phyloP scores from a whole-genome alignment of 2,888 invertebrate genomes.

The Leptinotarsa rubiginosa region DNA sequence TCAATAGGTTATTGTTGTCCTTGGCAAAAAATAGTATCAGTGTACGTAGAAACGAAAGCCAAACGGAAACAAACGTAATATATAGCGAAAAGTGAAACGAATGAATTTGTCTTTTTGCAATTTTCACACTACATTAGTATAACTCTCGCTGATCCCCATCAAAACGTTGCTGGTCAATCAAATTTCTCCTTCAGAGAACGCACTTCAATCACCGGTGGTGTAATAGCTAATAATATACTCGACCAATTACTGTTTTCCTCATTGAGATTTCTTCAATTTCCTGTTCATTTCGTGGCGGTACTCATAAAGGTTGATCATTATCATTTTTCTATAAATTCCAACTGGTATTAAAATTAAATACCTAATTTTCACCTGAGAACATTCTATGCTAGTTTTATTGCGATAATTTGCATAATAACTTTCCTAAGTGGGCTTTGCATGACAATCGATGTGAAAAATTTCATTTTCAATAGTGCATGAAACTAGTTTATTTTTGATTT shows the following conservation, averaged over 20 bases:
- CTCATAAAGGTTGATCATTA: constrained; percentile 13
- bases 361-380: neutral
- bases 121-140: neutral
- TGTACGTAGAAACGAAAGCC: neutral
- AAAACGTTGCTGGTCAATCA: constrained; percentile 1
- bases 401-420: neutral
- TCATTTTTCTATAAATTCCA: neutral
- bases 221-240: neutral
- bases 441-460: neutral
- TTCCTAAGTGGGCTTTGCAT: neutral
- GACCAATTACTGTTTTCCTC: constrained; percentile 1
- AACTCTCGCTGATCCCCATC: neutral
- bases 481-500: neutral
- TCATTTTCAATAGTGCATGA: neutral
- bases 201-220: neutral
- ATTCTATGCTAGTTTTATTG: neutral
- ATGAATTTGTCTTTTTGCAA: neutral
- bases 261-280: constrained; percentile 5
- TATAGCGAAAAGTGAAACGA: neutral
- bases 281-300: constrained; percentile 2
- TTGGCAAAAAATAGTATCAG: neutral
- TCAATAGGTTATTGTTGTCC: too few species aligned
- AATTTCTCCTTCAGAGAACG: constrained; percentile 5
- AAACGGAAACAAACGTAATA: neutral
- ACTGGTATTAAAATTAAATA: neutral